Base-by-base conservation (phyloP, 2,113 vertebrate genomes). In the Muntiacus reevesi region DNA sequence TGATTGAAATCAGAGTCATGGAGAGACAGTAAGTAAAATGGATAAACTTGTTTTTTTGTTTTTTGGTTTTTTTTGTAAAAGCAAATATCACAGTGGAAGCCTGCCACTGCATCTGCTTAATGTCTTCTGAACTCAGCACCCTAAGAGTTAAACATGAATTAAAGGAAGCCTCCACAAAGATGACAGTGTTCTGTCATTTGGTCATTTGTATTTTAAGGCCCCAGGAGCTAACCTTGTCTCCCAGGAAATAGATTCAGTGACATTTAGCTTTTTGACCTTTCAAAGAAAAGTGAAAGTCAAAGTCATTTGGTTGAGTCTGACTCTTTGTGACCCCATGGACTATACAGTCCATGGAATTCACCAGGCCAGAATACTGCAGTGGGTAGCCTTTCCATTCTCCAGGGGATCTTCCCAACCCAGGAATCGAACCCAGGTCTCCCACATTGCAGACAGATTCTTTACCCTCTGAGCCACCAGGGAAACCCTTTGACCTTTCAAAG, bases 231-330 rank as follows among this genome's bases (percentile, higher is more conserved):
- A 82, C 62, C 19, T 43, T 88, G 40, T 78, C 67, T 86, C 67
- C 30, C 12, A 43, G 43, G 60, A 96, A 95, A 82, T 15, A 92
- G 47, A 81, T 62, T 94, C 36, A 84, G 6, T 96, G 54, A 67
- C n/a, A 95, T 87, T 94, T 60, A 76, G 30, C 78, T 87, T 92
- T 94, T 94, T 88, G 55, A 78, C 85, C 60, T 92, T 96, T 93
- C 81, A 60, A 89, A 91, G 62, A 67, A 95, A 64, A n/a, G 33
- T n/a, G 62, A 17, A 71, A 71, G 67, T 71, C 9, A 36, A 23
- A 71, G 67, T 71, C n/a, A 23, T 19, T 40, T 10, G 64, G n/a
- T 67, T 19, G 64, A 67, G 64, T 67, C 64, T 36, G 64, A 36
- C n/a, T 67, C 64, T 67, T 71, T 71, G 19, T 0, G 0, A 71